Base-by-base conservation (phyloP, 2,113 vertebrate species). In the Theristicus caerulescens region DNA sequence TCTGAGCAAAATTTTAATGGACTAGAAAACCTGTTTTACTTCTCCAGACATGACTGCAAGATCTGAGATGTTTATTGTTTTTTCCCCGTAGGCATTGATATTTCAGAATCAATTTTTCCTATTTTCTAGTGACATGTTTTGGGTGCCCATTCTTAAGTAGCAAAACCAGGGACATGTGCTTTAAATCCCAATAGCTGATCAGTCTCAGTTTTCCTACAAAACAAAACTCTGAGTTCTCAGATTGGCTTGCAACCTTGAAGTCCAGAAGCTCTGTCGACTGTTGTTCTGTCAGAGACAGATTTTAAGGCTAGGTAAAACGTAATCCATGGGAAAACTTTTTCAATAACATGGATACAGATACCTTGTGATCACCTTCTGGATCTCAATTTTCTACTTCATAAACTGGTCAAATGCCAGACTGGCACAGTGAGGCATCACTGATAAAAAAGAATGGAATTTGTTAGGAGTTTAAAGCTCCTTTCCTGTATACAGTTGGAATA, bases 391-490 rank as follows among this genome's bases (percentile, higher is more conserved):
- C 14, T 79, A 13, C 31, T 61, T 76, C 49, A 19, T 31, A 83
- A 72, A 18, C 9, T 76, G 65, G 34, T 57, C 44, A 32, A 10
- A 10, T 27, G 19, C 24, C 31, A 90, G 62, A 62, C 11, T n/a
- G 40, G 44, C 44, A 55, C 18, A 2, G 2, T 46, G 10, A 49
- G 17, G 10, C 31, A 77, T 44, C 27, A n/a, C 15, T 34, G 24
- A 87, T 29, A 3, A 38, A 74, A 82, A 76, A 65, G 6, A 9
- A 49, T 18, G 3, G 18, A 80, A 70, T 62, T 73, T 0, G 0
- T 52, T 36, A 49, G 25, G 29, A 15, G 6, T 34, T 40, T 65
- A 57, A 92, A 88, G 24, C 7, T 80, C n/a, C 10, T 44, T 46
- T 64, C 8, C 34, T 10, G 3, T 52, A 47, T 2, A 49, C 8